Evolutionary conservation across 2,113 vertebrate genomes (phyloP).

Genomic region (Lanius ludovicianus): DNA sequence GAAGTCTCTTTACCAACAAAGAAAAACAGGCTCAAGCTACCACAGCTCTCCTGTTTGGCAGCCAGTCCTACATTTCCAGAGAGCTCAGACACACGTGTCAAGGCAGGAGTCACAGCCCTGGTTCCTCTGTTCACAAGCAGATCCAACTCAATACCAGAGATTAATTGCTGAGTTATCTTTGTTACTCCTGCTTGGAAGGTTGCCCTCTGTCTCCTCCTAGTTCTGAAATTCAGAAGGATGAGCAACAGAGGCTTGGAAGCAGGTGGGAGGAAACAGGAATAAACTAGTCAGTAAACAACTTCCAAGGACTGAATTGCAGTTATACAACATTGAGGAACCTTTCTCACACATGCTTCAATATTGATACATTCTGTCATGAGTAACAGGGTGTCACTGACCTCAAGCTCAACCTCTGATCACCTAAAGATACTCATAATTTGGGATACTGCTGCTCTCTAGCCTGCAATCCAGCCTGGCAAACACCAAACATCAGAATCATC

Average conservation of each 20-base stretch:
- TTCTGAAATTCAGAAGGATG: slow-evolving; percentile 5
- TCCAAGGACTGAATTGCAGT: neutral
- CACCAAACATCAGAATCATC: neutral
- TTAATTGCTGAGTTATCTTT: slow-evolving; percentile 19
- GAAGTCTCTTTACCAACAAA: neutral
- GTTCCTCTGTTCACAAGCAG: neutral
- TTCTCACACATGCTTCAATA: neutral
- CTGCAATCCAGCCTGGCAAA: neutral
- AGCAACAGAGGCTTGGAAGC: neutral
- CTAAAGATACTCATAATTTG: neutral
- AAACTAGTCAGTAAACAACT: neutral
- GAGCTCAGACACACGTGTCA: neutral
- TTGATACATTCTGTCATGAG: neutral
- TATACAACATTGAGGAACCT: neutral
- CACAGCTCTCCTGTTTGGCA: neutral
- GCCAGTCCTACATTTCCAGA: neutral
- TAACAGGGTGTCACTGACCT: neutral
- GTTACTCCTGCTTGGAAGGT: neutral
- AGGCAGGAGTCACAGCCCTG: neutral
- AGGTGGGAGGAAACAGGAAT: neutral
- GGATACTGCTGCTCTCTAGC: neutral
- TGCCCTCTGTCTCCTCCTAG: slow-evolving; percentile 35
- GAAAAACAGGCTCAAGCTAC: neutral
- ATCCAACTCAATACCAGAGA: neutral
- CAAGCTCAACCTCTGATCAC: neutral